phyloP scores from a whole-genome alignment of 2,797 vertebrate genomes.

The Malurus splendens region DNA sequence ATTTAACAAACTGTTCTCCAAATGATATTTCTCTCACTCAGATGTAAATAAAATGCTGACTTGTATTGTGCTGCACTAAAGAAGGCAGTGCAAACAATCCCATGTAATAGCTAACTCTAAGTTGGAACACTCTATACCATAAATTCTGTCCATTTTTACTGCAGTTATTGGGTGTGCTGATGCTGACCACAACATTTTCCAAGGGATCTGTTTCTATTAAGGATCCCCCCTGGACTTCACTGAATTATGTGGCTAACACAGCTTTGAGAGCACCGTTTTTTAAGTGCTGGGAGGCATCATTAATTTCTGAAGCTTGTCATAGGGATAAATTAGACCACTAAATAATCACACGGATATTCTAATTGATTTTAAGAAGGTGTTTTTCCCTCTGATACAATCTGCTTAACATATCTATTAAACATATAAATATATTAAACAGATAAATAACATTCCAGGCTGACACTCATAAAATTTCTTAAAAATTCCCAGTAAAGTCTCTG shows the following conservation, averaged over 20 bases:
- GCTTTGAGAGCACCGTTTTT: background rate
- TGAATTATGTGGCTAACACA: background rate
- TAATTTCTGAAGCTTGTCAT: slow-evolving; percentile 8
- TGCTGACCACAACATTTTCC: slow-evolving; percentile 38
- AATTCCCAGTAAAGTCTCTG: background rate
- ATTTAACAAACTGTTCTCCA: slow-evolving; percentile 49
- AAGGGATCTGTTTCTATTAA: slow-evolving; percentile 23
- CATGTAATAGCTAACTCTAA: slow-evolving; percentile 22
- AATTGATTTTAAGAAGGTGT: background rate
- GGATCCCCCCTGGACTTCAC: background rate
- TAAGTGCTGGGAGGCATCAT: background rate
- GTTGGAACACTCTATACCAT: background rate
- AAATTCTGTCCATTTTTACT: slow-evolving; percentile 43
- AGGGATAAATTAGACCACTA: background rate
- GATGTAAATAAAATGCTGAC: slow-evolving; percentile 56
- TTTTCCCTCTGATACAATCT: background rate
- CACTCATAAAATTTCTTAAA: background rate
- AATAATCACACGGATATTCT: background rate
- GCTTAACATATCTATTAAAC: too few relatives aligned
- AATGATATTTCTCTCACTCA: slow-evolving; percentile 9
- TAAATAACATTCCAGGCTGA: background rate
- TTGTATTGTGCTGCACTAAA: slow-evolving; percentile 35
- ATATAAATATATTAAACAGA: too few relatives aligned
- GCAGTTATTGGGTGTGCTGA: background rate
- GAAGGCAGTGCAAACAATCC: slow-evolving; percentile 1